A percentile compares a stretch with the other conserved stretches of the same genome.
phyloP scores from a whole-genome alignment of 2,797 vertebrate genomes.

The Spea hammondii region DNA sequence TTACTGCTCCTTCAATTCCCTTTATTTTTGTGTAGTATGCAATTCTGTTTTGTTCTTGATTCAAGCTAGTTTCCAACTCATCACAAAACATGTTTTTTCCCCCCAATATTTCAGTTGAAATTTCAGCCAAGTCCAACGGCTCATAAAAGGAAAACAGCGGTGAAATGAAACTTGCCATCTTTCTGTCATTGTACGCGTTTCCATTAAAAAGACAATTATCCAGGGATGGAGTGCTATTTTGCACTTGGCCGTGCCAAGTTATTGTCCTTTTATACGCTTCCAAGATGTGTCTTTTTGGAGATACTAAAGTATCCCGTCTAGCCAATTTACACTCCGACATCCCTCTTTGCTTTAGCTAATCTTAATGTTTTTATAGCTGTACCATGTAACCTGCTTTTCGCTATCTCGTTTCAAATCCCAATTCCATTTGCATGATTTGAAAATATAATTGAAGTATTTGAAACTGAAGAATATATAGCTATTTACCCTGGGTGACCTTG shows the following conservation, averaged over 20 bases:
- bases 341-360: slow-evolving; percentile 12
- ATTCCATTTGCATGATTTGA: not conserved
- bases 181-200: not conserved
- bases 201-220: slow-evolving; percentile 32
- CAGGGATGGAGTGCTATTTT: slow-evolving; percentile 28
- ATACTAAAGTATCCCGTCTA: slow-evolving; percentile 25
- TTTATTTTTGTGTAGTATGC: not conserved
- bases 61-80: not conserved
- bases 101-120: not conserved
- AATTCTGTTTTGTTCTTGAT: not conserved
- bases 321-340: slow-evolving; percentile 20
- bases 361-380: slow-evolving; percentile 1
- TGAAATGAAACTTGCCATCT: not conserved
- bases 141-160: not conserved
- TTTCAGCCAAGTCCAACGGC: slow-evolving; percentile 1
- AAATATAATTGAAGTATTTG: not conserved
- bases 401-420: not conserved
- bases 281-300: slow-evolving; percentile 35
- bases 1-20: not conserved
- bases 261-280: slow-evolving; percentile 41
- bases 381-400: not conserved
- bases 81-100: not conserved
- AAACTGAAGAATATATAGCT: too few species aligned
- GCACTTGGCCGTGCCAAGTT: slow-evolving; percentile 32
- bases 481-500: not conserved